phyloP scores from a whole-genome alignment of 2,113 vertebrate species.

The Sturnira hondurensis region DNA sequence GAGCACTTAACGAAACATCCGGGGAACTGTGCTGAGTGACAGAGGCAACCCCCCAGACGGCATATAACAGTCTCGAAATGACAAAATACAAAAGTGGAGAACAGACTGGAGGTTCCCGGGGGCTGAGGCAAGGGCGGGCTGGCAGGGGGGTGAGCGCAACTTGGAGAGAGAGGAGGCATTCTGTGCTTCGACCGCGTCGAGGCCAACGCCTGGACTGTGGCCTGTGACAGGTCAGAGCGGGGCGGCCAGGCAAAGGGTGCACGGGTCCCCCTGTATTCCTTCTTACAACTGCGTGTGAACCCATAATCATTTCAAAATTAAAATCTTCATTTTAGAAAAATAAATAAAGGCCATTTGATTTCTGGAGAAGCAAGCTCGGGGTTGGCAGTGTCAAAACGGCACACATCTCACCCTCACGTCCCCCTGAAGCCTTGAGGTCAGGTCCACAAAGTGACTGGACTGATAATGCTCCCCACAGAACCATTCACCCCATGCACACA shows the following conservation, averaged over 20 bases:
- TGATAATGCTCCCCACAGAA: neutral
- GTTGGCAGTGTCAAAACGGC: neutral
- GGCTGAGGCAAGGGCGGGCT: neutral
- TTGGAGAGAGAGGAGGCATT: neutral
- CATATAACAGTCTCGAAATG: neutral
- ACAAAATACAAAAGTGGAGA: neutral
- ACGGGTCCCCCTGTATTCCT: neutral
- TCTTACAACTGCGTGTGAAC: neutral
- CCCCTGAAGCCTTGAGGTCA: too few species aligned
- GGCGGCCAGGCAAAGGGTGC: neutral
- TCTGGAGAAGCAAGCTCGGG: neutral
- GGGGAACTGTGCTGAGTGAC: neutral
- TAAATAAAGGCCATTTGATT: neutral
- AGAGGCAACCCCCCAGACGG: neutral
- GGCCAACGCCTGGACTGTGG: neutral
- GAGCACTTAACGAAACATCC: neutral
- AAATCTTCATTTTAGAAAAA: neutral
- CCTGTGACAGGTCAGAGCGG: neutral
- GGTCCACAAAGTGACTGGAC: neutral
- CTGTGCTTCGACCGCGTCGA: fast-evolving
- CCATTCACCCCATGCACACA: neutral
- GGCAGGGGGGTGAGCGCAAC: neutral
- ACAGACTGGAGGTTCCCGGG: neutral
- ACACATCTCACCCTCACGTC: neutral
- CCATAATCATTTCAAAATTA: neutral